phyloP scores from a whole-genome alignment of 2,113 vertebrate genomes.

The Amphiprion percula region DNA sequence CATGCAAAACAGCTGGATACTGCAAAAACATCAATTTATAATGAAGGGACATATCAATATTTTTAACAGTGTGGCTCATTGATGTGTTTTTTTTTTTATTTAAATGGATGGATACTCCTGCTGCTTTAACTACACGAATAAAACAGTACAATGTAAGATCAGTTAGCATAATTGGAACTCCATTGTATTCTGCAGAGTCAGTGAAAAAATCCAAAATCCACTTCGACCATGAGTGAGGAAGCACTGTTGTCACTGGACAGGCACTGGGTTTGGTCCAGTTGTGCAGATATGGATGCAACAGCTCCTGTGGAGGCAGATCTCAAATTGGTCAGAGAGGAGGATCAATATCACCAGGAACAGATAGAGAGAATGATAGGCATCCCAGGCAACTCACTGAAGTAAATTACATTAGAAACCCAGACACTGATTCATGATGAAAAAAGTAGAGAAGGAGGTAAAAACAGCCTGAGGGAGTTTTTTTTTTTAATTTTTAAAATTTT shows the following conservation, averaged over 20 bases:
- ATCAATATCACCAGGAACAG: slow-evolving; percentile 74
- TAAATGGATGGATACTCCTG: neutral
- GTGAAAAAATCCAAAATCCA: slow-evolving; percentile 31
- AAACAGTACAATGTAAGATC: neutral
- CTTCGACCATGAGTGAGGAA: slow-evolving; percentile 21
- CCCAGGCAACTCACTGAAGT: slow-evolving; percentile 67
- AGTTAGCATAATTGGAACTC: neutral
- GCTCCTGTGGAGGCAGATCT: slow-evolving; percentile 69
- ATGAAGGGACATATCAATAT: too few relatives aligned
- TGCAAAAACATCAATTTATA: too few relatives aligned
- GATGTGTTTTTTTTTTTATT: too few relatives aligned
- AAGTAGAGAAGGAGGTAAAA: slow-evolving; percentile 41
- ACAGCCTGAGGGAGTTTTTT: slow-evolving; percentile 53
- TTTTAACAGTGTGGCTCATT: too few relatives aligned
- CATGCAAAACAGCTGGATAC: too few relatives aligned
- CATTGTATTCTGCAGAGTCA: slow-evolving; percentile 5
- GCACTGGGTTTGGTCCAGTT: slow-evolving; percentile 63
- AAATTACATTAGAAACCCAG: slow-evolving; percentile 77
- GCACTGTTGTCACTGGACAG: slow-evolving; percentile 50
- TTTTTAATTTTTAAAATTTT: neutral
- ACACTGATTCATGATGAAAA: slow-evolving; percentile 68
- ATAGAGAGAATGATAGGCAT: slow-evolving; percentile 76
- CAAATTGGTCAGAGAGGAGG: slow-evolving; percentile 70
- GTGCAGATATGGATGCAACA: slow-evolving; percentile 71
- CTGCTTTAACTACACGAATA: neutral